Evolutionary conservation across 2,888 invertebrate genomes (phyloP), one percentile per base, ranked within the genome.

Genomic region (Teleiodes luculella): DNA sequence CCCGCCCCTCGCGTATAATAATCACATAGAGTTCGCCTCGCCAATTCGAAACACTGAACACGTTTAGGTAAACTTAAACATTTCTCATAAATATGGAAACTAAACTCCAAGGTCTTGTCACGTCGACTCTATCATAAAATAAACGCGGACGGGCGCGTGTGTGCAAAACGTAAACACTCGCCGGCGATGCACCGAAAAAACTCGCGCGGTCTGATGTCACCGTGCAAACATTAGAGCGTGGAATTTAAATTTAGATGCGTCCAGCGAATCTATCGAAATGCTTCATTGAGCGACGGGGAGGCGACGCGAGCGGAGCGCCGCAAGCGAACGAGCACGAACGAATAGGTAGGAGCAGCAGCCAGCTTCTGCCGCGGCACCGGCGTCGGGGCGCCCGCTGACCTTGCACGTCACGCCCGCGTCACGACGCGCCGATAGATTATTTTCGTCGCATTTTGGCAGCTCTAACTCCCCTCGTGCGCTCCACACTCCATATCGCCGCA

Each of bases 281-380:
- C 79, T 85, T 82, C 89, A 88, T 88, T 87, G 88, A 88, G 84
- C 86, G 88, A 86, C 86, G 83, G 78, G 79, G 83, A 80, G 72
- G 86, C 88, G 75, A 80, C 68, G 84, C 85, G 87, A 86, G 89
- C 80, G 82, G 86, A 78, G 77, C 83, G 84, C 84, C 86, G 87
- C 85, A 63, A 64, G 77, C 81, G 74, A 75, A 82, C 82, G 85
- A 80, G 77, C 79, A 83, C 86, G 79, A 81, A 83, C 83, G 81
- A 86, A 71, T 68, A 86, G 88, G 87, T 87, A 77, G 64, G 58
- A 62, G 68, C 43, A 13, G n/a, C 28, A 3, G 11, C 24, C 11
- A 20, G 10, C 43, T 5, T 13, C 13, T 65, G 62, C 64, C 74
- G 8, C 10, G 10, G 86, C 13, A 14, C 41, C 61, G 54, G 18